Evolutionary conservation across 2,888 invertebrate genomes (phyloP).

Genomic region (Andrena trimmerana): DNA sequence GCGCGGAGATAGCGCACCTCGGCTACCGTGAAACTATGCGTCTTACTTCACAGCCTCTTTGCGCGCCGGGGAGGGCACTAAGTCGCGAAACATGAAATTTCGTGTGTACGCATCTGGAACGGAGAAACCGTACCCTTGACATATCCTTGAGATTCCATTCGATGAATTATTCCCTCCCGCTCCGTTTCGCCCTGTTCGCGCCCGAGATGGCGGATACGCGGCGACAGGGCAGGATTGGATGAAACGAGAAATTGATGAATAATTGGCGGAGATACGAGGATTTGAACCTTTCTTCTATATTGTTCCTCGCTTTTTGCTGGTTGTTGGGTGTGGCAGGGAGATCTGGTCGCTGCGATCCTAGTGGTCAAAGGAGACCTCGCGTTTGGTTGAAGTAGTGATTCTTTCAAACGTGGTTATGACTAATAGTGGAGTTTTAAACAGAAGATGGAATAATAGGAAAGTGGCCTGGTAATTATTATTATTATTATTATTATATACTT

Average conservation of each 20-base stretch:
- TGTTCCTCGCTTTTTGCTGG: no score
- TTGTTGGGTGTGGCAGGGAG: no score
- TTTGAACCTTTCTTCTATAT: no score
- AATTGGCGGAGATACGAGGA: no score
- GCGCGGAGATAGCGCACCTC: constrained; percentile 77
- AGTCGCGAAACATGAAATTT: constrained; percentile 49
- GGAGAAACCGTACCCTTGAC: not conserved
- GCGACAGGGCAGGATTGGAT: not conserved
- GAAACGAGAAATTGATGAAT: not conserved
- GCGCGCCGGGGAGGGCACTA: constrained; percentile 61
- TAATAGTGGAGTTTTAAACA: no score
- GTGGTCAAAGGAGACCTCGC: no score
- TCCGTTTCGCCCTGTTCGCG: not conserved
- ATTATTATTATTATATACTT: no score
- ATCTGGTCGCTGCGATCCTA: no score
- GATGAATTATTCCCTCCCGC: not conserved
- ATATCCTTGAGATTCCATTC: constrained; percentile 10
- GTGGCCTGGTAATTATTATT: no score
- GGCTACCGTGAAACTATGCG: constrained; percentile 78
- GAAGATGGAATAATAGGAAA: no score
- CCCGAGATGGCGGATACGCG: not conserved
- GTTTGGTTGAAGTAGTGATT: no score
- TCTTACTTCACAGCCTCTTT: constrained; percentile 80
- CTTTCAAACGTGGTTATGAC: no score
- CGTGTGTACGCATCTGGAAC: constrained; percentile 31